phyloP scores from a whole-genome alignment of 1,140 invertebrate species.

The Cepaea nemoralis region DNA sequence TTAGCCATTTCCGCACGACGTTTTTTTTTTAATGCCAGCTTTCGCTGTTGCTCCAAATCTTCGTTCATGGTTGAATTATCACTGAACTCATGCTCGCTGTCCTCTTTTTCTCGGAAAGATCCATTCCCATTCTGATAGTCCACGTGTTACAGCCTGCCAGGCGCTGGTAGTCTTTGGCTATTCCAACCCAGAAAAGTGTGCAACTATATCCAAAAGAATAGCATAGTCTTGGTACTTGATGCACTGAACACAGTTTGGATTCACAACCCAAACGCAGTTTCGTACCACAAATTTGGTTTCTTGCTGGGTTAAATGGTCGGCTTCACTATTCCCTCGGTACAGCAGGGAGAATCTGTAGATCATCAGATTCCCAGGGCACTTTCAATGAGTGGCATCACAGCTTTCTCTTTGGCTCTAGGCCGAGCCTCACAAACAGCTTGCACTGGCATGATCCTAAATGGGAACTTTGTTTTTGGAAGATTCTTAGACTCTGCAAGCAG shows the following conservation, averaged over 20 bases:
- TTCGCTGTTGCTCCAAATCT: conserved; percentile 25
- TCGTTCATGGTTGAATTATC: conserved; percentile 26
- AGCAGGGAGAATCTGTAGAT: conserved; percentile 23
- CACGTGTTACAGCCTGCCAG: conserved; percentile 30
- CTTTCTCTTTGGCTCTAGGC: conserved; percentile 12
- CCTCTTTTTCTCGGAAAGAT: conserved; percentile 7
- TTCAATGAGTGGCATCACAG: background rate
- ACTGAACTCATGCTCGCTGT: conserved; percentile 41
- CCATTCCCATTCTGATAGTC: background rate
- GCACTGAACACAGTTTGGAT: conserved; percentile 39
- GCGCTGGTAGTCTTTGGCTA: conserved; percentile 19
- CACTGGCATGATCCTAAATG: conserved; percentile 32
- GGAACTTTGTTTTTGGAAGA: background rate
- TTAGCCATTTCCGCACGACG: conserved; percentile 30
- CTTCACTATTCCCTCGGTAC: conserved; percentile 15
- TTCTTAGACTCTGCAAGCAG: background rate
- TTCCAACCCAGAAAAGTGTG: conserved; percentile 13
- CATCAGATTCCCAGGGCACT: background rate
- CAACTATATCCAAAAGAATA: conserved; percentile 17
- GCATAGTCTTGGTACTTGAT: conserved; percentile 41
- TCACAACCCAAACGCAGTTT: conserved; percentile 35
- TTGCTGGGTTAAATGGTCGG: background rate
- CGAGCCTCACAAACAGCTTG: background rate
- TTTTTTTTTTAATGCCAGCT: conserved; percentile 29
- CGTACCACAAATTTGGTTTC: conserved; percentile 13